phyloP scores from a whole-genome alignment of 2,113 vertebrate genomes.

The Xiphorhynchus elegans region DNA sequence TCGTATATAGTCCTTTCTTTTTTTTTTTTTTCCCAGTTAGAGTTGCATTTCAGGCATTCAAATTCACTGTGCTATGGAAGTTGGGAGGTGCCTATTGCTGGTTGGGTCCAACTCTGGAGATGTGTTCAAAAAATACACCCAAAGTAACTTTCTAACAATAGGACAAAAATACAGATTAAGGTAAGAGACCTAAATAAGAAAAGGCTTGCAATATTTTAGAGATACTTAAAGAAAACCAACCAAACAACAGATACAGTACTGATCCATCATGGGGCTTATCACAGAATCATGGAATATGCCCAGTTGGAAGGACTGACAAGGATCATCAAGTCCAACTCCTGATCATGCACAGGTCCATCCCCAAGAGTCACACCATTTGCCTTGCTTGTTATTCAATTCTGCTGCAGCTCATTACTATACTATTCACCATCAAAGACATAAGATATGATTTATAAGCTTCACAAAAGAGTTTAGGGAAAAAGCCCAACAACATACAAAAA shows the following conservation, averaged over 20 bases:
- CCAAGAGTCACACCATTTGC: not conserved
- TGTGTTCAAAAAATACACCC: not conserved
- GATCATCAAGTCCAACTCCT: not conserved
- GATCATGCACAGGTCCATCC: not conserved
- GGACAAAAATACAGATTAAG: not conserved
- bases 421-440: not conserved
- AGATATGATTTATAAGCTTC: not conserved
- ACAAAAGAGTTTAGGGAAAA: not conserved
- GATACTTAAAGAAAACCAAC: not conserved
- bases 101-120: not conserved
- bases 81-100: not conserved
- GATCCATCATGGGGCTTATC: not conserved
- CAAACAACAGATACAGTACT: not conserved
- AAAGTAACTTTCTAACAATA: not conserved
- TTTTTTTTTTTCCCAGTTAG: not conserved
- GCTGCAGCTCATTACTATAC: not conserved
- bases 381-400: not conserved
- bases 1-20: not conserved
- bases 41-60: not conserved
- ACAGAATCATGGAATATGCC: not conserved
- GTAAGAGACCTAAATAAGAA: not conserved
- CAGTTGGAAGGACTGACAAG: not conserved
- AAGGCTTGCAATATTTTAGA: not conserved
- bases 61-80: not conserved
- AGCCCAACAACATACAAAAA: not conserved